Evolutionary conservation across 2,888 invertebrate genomes (phyloP), one percentile per base, ranked within the genome.

Genomic region (Tineola bisselliella): DNA sequence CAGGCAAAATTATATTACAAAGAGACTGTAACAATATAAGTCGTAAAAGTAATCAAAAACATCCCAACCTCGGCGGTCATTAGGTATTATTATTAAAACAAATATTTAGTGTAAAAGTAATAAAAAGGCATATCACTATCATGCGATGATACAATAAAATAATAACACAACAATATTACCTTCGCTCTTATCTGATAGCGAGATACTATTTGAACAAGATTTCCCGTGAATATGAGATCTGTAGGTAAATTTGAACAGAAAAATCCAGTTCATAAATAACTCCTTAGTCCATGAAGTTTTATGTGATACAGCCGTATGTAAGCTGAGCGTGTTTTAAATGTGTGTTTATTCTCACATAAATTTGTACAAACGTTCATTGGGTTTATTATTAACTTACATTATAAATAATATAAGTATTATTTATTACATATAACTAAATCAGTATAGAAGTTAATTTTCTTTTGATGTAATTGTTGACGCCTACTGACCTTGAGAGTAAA

Each of bases 221-320:
- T 54, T 54, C 54, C 25, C 54, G 54, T 54, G 54, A 54, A 54
- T 25, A 54, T 54, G 25, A 52, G 52, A 48, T 48, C 48, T 48
- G 48, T 48, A 15, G n/a, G 48, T 48, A 48, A 48, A 48, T 54
- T 54, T 54, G 54, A 25, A 54, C 54, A 54, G 18, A 18, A 54
- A 18, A 54, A 54, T 54, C 54, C 54, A 54, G 18, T 25, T 25
- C 54, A 54, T 54, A 54, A 54, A 54, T 48, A 48, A 48, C 48
- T 48, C 48, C 48, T 48, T 48, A 48, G 48, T 48, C 48, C 48
- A 48, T 48, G 48, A 48, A 48, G 48, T 13, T 10, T 48, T 48
- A 15, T 15, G 5, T 10, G 6, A n/a, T 48, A 25, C 48, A 2
- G 6, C n/a, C 17, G 3, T 10, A 15, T 48, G n/a, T 2, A 15